phyloP scores from a whole-genome alignment of 2,113 vertebrate species.

The Atrichornis clamosus region DNA sequence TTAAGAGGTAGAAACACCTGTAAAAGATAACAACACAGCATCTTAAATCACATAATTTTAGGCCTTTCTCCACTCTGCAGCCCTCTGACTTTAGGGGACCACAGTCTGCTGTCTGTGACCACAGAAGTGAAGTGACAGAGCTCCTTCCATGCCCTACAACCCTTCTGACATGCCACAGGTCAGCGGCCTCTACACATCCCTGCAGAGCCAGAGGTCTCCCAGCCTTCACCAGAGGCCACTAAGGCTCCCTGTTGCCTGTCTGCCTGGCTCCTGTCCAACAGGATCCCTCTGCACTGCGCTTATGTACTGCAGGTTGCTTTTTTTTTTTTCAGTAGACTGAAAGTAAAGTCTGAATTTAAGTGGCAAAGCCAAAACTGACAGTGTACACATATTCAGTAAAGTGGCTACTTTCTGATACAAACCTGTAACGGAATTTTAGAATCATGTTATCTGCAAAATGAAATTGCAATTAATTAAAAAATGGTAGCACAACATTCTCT shows the following conservation, averaged over 20 bases:
- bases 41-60: neutral
- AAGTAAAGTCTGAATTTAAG: neutral
- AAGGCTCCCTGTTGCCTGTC: neutral
- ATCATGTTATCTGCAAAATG: neutral
- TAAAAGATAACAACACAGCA: neutral
- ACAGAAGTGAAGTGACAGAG: neutral
- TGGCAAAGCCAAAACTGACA: neutral
- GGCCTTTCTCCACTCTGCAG: neutral
- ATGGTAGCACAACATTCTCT: neutral
- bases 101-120: neutral
- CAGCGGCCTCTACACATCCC: neutral
- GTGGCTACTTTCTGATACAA: neutral
- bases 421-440: neutral
- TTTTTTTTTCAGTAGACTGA: neutral
- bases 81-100: neutral
- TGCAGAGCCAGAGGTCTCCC: neutral
- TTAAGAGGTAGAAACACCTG: neutral
- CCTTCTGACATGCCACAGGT: neutral
- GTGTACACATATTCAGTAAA: neutral
- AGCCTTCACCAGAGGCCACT: neutral
- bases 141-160: neutral
- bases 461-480: neutral
- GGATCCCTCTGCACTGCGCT: neutral
- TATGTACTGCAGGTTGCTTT: accelerated
- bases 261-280: neutral